phyloP scores from a whole-genome alignment of 2,113 vertebrate species.

The Cervus canadensis region DNA sequence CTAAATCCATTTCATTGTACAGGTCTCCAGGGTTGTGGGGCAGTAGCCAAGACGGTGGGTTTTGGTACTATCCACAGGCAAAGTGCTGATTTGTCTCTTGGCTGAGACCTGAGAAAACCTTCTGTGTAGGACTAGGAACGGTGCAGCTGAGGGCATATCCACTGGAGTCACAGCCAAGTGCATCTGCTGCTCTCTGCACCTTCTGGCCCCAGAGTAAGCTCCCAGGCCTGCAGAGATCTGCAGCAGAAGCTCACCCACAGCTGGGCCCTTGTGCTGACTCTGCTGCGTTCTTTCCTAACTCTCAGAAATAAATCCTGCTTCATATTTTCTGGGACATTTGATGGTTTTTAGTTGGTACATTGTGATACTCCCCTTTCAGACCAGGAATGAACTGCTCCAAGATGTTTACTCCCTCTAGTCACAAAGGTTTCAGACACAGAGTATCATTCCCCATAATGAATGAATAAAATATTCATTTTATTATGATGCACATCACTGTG shows the following conservation, averaged over 20 bases:
- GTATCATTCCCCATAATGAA: background rate
- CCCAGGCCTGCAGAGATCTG: background rate
- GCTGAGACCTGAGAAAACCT: background rate
- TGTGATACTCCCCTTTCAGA: background rate
- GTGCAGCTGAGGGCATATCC: background rate
- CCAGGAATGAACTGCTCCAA: background rate
- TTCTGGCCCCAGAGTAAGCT: background rate
- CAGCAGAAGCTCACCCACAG: background rate
- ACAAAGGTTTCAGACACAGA: background rate
- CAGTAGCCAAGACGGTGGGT: background rate
- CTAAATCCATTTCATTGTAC: background rate
- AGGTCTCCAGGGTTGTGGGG: background rate
- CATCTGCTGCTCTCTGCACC: background rate
- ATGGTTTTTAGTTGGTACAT: background rate
- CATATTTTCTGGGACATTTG: background rate
- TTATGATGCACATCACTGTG: background rate
- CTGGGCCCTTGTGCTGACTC: background rate
- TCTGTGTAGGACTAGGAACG: background rate
- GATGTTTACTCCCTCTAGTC: background rate
- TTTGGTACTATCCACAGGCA: background rate
- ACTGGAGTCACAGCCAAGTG: background rate
- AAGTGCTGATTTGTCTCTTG: slow-evolving; percentile 20
- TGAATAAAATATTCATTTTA: background rate
- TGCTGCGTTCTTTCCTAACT: background rate
- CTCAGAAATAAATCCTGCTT: background rate